Conservation (phyloP, 1,140 invertebrate species). For the Drosophila nebulosa region DNA sequence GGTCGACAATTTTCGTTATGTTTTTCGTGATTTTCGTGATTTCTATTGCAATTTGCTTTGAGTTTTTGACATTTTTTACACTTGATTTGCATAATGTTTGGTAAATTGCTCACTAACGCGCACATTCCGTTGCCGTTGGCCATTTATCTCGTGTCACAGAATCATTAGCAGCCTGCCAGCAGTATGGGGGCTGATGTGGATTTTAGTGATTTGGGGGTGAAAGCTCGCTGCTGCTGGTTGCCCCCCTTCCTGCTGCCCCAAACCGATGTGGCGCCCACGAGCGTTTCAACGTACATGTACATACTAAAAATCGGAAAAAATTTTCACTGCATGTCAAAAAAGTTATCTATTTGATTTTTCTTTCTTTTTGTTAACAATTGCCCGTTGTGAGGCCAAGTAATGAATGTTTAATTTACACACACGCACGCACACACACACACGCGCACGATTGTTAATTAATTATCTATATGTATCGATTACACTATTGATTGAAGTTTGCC, state of each 20-base stretch:
- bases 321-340: constrained; percentile 69
- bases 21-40: constrained; percentile 41
- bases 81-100: constrained; percentile 53
- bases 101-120: constrained; percentile 44
- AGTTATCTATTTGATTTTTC: constrained; percentile 35
- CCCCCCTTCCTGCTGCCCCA: constrained; percentile 46
- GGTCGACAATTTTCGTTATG: constrained; percentile 25
- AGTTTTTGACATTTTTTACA: constrained; percentile 66
- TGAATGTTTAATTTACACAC: background rate
- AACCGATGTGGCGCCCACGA: constrained; percentile 55
- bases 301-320: constrained; percentile 80
- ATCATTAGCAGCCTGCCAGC: constrained; percentile 35
- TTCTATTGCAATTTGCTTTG: constrained; percentile 36
- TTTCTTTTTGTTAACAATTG: background rate
- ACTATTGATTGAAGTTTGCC: constrained; percentile 47
- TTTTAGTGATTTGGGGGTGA: constrained; percentile 32
- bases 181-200: constrained; percentile 20
- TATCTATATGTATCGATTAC: constrained; percentile 36
- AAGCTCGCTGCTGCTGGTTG: constrained; percentile 56
- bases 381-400: background rate
- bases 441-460: constrained; percentile 7
- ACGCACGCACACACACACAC: background rate
- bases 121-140: constrained; percentile 41
- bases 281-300: constrained; percentile 76
- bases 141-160: constrained; percentile 41